Base-by-base conservation (phyloP, 2,888 invertebrate genomes). In the Tachina fera region DNA sequence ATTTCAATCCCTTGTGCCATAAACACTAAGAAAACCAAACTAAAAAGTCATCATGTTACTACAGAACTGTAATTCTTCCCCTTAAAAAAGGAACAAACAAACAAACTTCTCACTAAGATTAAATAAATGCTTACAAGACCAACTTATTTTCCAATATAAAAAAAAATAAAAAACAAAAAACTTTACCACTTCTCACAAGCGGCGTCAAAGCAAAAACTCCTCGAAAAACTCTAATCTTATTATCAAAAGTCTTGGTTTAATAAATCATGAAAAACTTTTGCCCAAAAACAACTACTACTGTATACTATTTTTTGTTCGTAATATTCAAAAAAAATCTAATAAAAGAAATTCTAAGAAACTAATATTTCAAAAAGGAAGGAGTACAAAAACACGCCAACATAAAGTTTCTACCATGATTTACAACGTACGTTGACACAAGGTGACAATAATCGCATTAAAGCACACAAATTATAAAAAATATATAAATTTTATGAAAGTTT, bases 401-500 rank as follows among this genome's bases (percentile, higher is more conserved):
- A 43, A 83, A 77, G 43, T 61, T 81, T 22, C 13, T 16, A 60
- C 63, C 56, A 80, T 84, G 80, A 84, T 76, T 80, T 72, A 63
- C 60, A 61, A 77, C 65, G 53, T 65, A 67, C 56, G 39, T 19
- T 47, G 68, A 70, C 41, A n/a, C 65, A 85, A 83, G 78, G 82
- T 79, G 74, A 65, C 70, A 85, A 78, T 82, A 82, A 82, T 86
- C 74, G 71, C 83, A 75, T 83, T 83, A 75, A 51, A 83, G 19
- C 67, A 78, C 39, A 75, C n/a, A 78, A 70, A 70, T 61, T 49
- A 49, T 39, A 65, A 78, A 63, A 61, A 31, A 82, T 63, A 68
- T 63, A 81, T 81, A 47, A 74, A 60, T 79, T 74, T 68, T 51
- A 49, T 16, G 65, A 43, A 67, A 65, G 51, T 49, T 72, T 72